phyloP scores from a whole-genome alignment of 2,888 invertebrate species.

The Chesias legatella region DNA sequence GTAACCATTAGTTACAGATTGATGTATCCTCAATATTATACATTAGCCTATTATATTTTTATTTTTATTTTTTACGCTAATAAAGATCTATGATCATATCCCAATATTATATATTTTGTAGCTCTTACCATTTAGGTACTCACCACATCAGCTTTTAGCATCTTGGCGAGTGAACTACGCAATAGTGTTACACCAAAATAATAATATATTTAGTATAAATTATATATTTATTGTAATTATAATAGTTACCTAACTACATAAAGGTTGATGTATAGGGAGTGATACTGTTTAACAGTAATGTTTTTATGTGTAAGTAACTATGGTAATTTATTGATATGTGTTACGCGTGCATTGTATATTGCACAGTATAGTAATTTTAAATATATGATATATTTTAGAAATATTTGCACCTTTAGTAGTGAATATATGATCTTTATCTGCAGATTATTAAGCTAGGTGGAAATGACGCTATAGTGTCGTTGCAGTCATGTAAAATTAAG shows the following conservation, averaged over 20 bases:
- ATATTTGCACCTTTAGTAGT: constrained; percentile 79
- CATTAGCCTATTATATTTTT: no score
- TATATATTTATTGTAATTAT: constrained; percentile 36
- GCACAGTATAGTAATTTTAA: constrained; percentile 72
- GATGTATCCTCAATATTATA: no score
- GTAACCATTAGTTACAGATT: no score
- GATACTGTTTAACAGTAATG: constrained; percentile 76
- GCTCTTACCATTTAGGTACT: no score
- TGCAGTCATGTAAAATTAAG: constrained; percentile 50
- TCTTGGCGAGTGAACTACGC: constrained; percentile 67
- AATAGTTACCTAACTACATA: constrained; percentile 60
- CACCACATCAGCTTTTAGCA: constrained; percentile 5
- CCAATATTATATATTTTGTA: no score
- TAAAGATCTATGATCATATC: no score
- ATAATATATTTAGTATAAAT: constrained; percentile 35
- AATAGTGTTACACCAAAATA: constrained; percentile 63
- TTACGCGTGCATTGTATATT: constrained; percentile 76
- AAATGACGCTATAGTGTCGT: constrained; percentile 37
- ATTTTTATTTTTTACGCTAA: no score
- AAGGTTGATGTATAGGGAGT: constrained; percentile 70
- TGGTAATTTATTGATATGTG: constrained; percentile 53
- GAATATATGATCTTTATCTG: constrained; percentile 74
- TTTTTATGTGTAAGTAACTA: constrained; percentile 70
- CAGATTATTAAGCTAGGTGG: constrained; percentile 68
- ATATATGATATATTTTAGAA: constrained; percentile 77